Base-by-base conservation (phyloP, 2,888 invertebrate genomes). In the Cantharis rufa region DNA sequence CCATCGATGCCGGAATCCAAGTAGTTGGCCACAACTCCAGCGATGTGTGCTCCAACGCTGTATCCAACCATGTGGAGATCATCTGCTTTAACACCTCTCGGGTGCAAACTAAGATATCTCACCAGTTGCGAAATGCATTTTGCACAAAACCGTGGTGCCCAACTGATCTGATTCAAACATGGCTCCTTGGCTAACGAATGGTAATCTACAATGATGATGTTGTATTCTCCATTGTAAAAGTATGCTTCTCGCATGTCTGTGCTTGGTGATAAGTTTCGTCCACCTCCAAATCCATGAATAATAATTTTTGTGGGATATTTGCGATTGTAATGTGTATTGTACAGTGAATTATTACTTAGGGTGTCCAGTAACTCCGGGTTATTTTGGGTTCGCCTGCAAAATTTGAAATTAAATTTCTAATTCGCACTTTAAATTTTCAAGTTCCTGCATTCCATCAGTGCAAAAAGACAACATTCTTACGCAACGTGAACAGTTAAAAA, bases 281-380 rank as follows among this genome's bases (percentile, higher is more conserved):
- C 96, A 0, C 96, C 96, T 0, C 96, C 96, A 84, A 98, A 97
- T 7, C 97, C 97, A 84, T 97, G 97, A 15, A 97, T 95, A 68
- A 98, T 93, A 18, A 98, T 91, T 89, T 97, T 97, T 5, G 96
- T 95, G 0, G 94, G 93, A 86, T 95, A 92, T 0, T 90, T 91
- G 0, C 93, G 91, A 87, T 96, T 94, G 87, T 96, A 97, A 82
- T 91, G 92, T 0, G 95, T 94, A 77, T 91, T 90, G 81, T 92
- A 92, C 18, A 97, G 88, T 0, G 95, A 94, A 61, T 93, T 92
- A 68, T 91, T 89, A 83, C 93, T 91, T 21, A 92, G 89, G 0
- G 95, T 93, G 85, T 96, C 91, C 70, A 96, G 83, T 9, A 93
- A 88, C 80, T 94, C 93, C 0, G 95, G 95, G 80, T 91, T 90